Evolutionary conservation across 1,140 invertebrate species (phyloP).

Genomic region (Neotoxoptera formosana): DNA sequence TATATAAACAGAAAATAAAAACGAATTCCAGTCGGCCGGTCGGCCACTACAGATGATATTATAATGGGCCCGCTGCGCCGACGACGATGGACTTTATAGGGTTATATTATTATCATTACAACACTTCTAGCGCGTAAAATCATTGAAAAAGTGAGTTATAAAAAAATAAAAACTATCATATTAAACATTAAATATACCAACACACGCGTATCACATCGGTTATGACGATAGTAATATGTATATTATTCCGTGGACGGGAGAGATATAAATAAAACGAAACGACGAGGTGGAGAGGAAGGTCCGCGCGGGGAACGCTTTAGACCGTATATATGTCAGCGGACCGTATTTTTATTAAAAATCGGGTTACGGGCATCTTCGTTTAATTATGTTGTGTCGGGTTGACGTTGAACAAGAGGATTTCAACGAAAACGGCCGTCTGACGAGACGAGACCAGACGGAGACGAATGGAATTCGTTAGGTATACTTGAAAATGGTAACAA

Average conservation of each 20-base stretch:
- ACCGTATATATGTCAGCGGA: constrained; percentile 55
- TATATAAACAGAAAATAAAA: background rate
- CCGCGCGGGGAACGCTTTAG: constrained; percentile 19
- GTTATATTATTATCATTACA: background rate
- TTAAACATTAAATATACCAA: background rate
- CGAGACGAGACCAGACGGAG: background rate
- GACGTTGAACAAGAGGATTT: constrained; percentile 33
- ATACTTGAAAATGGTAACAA: background rate
- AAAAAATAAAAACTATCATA: background rate
- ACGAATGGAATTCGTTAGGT: constrained; percentile 7
- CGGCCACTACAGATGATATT: background rate
- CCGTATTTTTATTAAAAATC: constrained; percentile 43
- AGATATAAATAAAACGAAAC: constrained; percentile 55
- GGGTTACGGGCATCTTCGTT: constrained; percentile 32
- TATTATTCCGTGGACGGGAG: background rate
- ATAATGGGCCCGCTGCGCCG: background rate
- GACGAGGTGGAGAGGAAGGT: background rate
- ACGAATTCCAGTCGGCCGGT: background rate
- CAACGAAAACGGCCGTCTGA: background rate
- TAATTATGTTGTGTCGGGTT: background rate
- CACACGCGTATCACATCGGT: constrained; percentile 23
- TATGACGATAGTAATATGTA: constrained; percentile 22
- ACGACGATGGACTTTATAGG: constrained; percentile 38
- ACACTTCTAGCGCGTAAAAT: background rate
- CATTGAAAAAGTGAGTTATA: background rate